Conservation (phyloP, 2,797 vertebrate genomes). For the Synanceia verrucosa region DNA sequence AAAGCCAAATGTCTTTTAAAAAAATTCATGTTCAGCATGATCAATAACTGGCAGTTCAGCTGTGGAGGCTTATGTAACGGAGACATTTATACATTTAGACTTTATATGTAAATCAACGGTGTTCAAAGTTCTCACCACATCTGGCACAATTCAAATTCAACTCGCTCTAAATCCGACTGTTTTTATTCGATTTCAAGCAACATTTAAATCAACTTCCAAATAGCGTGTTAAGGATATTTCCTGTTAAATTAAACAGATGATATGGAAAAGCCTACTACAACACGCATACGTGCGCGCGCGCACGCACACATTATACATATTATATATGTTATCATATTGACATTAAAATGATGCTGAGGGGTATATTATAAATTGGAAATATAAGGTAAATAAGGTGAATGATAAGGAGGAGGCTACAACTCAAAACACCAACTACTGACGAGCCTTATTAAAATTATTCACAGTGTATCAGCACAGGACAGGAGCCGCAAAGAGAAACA, state of each 20-base stretch:
- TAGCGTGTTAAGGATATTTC: background rate
- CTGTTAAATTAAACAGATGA: background rate
- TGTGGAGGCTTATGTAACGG: background rate
- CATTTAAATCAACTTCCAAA: background rate
- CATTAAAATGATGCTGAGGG: background rate
- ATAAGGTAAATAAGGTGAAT: too few relatives aligned
- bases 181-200: background rate
- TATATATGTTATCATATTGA: background rate
- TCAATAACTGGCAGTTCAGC: background rate
- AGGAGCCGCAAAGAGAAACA: background rate
- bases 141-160: background rate
- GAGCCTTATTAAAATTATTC: background rate
- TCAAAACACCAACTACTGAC: background rate
- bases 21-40: background rate
- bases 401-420: background rate
- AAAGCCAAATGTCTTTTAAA: background rate
- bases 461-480: background rate
- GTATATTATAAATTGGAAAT: background rate
- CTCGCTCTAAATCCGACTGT: background rate
- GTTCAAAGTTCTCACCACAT: background rate
- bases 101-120: slow-evolving; percentile 11
- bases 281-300: slow-evolving; percentile 7
- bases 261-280: background rate
- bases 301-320: too few relatives aligned
- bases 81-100: background rate